These are phyloP conservation scores for Drosophila sp. DNA, from an alignment of 1,140 invertebrate species.

Conservation along the genomic window DNA sequence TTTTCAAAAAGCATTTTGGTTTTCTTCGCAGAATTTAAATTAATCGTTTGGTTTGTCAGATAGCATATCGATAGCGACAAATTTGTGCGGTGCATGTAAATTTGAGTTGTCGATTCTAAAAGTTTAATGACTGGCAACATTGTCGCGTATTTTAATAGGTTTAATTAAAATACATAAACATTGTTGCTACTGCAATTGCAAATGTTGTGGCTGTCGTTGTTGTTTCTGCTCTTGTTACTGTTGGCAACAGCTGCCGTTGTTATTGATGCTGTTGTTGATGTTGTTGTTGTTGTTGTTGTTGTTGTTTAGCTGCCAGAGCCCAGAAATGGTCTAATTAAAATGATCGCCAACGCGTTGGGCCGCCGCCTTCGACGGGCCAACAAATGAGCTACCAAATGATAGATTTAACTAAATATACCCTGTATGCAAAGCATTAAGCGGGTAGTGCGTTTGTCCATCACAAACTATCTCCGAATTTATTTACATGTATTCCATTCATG, in stretches of 20 bases:
- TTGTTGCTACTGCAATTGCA: slow-evolving; percentile 17
- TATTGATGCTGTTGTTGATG: slow-evolving; percentile 5
- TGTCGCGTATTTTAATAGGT: slow-evolving; percentile 50
- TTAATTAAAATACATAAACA: slow-evolving; percentile 56
- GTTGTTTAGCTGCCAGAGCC: slow-evolving; percentile 32
- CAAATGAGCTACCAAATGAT: slow-evolving; percentile 50
- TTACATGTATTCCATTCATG: too few relatives aligned
- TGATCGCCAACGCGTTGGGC: slow-evolving; percentile 56
- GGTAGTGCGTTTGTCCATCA: too few relatives aligned
- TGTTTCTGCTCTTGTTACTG: slow-evolving; percentile 3
- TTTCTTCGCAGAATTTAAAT: not conserved
- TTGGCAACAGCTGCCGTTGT: not conserved
- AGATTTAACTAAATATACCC: slow-evolving; percentile 30
- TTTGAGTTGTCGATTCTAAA: slow-evolving; percentile 25
- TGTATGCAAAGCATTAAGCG: not conserved
- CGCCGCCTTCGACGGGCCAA: slow-evolving; percentile 22
- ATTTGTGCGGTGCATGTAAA: slow-evolving; percentile 21
- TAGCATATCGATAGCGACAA: slow-evolving; percentile 8
- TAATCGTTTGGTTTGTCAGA: slow-evolving; percentile 1
- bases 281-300: slow-evolving; percentile 4
- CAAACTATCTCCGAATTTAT: too few relatives aligned
- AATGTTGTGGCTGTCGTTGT: slow-evolving; percentile 8
- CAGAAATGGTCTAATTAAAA: slow-evolving; percentile 77
- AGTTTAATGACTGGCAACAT: slow-evolving; percentile 40
- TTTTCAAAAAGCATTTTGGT: not conserved